Evolutionary conservation across 2,888 invertebrate species (phyloP), one percentile per base, ranked within the genome.

Genomic region (Callimorpha dominula): DNA sequence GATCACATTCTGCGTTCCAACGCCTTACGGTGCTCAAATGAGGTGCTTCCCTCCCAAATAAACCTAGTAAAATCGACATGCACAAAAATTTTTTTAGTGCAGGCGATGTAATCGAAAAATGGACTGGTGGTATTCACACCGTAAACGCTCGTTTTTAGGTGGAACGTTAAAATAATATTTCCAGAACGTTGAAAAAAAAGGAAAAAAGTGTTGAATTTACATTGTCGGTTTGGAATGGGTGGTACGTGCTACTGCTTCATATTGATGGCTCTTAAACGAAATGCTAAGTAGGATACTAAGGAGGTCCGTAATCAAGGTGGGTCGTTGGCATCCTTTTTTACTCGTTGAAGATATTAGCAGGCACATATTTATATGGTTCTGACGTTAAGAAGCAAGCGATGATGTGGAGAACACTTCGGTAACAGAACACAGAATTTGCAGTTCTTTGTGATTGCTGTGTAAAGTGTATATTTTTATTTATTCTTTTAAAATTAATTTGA

Each of bases 271-370:
- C 85, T 87, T 71, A 72, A 83, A 77, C 75, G 78, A 85, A 87
- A 85, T 83, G 80, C 76, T 78, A 75, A 85, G 82, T 81, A 86
- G 84, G 77, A 74, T n/a, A n/a, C n/a, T n/a, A n/a, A n/a, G n/a
- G n/a, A 82, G 84, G 75, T 74, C 72, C 74, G 50, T 66, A 78
- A 78, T 42, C 60, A 31, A 68, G 15, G 65, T 46, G 42, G 64
- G 46, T 65, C 42, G 64, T 65, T 65, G 64, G 65, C 66, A 50
- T 66, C n/a, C 40, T 54, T 12, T 49, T 71, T 11, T 57, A 75
- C 42, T 70, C 63, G 68, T 71, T 67, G 67, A 72, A 74, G 17
- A 66, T 72, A 75, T 54, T 31, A 63, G 54, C 31, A 71, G 57
- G 7, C 42, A 65, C 31, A 60, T 60, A 12, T 60, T 31, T 60